A percentile compares a stretch with the other conserved stretches of the same genome.
Conservation (phyloP, 2,888 invertebrate species). For the Acanthosepion lycidas region DNA sequence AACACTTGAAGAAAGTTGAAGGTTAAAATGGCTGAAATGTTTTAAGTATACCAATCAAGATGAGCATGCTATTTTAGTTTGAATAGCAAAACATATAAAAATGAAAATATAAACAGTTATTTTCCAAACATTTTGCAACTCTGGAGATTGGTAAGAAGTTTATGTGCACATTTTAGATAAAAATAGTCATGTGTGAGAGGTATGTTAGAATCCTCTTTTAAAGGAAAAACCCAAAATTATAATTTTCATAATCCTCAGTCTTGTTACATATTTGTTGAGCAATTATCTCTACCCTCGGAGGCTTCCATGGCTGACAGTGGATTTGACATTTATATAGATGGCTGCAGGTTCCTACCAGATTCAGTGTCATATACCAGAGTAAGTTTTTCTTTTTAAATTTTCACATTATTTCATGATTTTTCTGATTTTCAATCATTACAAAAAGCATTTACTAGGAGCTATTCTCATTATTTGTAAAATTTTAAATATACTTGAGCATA, state of each 20-base stretch:
- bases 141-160: background rate
- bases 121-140: background rate
- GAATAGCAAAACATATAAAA: too few species aligned
- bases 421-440: too few species aligned
- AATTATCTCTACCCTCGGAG: slow-evolving; percentile 64
- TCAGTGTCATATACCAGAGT: slow-evolving; percentile 71
- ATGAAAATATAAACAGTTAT: too few species aligned
- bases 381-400: slow-evolving; percentile 47
- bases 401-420: background rate
- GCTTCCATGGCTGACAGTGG: slow-evolving; percentile 70
- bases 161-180: background rate
- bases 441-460: too few species aligned
- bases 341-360: slow-evolving; percentile 71
- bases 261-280: slow-evolving; percentile 69
- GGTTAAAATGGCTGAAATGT: too few species aligned
- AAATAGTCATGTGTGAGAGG: background rate
- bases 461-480: too few species aligned
- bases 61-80: too few species aligned
- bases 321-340: slow-evolving; percentile 73
- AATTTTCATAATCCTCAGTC: slow-evolving; percentile 55
- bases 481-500: too few species aligned
- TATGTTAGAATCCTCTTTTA: slow-evolving; percentile 46
- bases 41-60: too few species aligned
- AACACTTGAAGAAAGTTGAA: too few species aligned
- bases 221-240: background rate